Evolutionary conservation across 2,888 invertebrate genomes (phyloP).

Genomic region (Seira musarum): DNA sequence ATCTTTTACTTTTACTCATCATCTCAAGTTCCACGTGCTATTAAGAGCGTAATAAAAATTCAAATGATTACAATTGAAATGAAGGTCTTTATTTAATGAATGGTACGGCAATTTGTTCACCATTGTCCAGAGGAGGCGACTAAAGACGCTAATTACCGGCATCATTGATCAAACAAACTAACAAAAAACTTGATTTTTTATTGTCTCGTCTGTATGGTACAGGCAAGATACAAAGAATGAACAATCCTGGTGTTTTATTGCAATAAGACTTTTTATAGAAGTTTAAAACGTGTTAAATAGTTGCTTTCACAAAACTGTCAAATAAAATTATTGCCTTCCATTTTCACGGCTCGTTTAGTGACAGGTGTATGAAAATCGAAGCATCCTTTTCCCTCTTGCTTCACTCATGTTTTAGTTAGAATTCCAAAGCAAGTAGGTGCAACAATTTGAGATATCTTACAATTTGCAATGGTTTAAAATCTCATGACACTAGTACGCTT

Average conservation of each 20-base stretch:
- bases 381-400: background rate
- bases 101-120: slow-evolving; percentile 3
- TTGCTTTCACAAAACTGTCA: background rate
- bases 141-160: slow-evolving; percentile 36
- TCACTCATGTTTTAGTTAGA: background rate
- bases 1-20: background rate
- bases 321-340: background rate
- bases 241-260: background rate
- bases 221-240: background rate
- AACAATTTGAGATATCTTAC: background rate
- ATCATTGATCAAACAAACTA: slow-evolving; percentile 17
- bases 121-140: slow-evolving; percentile 41
- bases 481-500: background rate
- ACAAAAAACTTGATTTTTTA: background rate
- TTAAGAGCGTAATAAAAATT: background rate
- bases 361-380: background rate
- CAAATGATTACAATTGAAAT: slow-evolving; percentile 4
- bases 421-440: background rate
- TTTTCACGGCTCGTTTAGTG: background rate
- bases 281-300: background rate
- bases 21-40: background rate
- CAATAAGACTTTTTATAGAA: background rate
- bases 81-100: background rate
- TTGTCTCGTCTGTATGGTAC: background rate
- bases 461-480: background rate